phyloP scores from a whole-genome alignment of 2,888 invertebrate species.

The Beris chalybata region DNA sequence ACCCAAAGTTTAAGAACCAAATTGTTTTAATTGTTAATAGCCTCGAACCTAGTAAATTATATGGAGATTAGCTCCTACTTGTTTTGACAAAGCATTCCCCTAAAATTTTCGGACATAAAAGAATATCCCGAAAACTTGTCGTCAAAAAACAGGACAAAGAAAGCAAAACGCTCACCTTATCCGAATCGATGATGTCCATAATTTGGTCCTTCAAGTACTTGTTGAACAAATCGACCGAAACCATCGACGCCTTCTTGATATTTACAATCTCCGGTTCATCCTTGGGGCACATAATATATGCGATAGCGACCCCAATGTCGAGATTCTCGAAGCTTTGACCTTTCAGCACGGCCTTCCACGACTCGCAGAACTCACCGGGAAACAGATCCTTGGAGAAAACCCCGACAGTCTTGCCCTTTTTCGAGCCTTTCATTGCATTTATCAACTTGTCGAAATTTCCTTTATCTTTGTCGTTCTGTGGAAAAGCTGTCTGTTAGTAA shows the following conservation, averaged over 20 bases:
- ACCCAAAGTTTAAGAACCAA: too few relatives aligned
- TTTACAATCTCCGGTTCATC: conserved; percentile 89
- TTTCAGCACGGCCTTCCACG: conserved; percentile 81
- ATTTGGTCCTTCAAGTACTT: conserved; percentile 97
- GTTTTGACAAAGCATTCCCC: too few relatives aligned
- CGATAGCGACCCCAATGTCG: conserved; percentile 84
- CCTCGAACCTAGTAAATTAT: too few relatives aligned
- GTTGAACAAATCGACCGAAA: conserved; percentile 92
- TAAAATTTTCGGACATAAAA: neutral
- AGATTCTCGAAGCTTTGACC: conserved; percentile 79
- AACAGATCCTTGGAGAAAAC: conserved; percentile 92
- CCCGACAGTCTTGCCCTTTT: conserved; percentile 85
- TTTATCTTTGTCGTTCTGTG: conserved; percentile 86
- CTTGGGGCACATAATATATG: conserved; percentile 88
- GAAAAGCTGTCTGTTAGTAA: conserved; percentile 34
- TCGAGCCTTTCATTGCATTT: conserved; percentile 81
- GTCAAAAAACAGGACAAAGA: neutral
- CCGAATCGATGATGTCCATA: conserved; percentile 98
- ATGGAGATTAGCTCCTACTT: too few relatives aligned
- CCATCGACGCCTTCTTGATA: conserved; percentile 89
- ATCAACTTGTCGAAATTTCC: conserved; percentile 80
- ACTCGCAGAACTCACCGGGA: conserved; percentile 89
- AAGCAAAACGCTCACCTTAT: conserved; percentile 66
- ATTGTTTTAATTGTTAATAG: too few relatives aligned
- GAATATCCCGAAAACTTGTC: neutral